These are phyloP conservation scores for Peromyscus leucopus DNA, from an alignment of 2,113 vertebrate genomes.

Conservation along the genomic window DNA sequence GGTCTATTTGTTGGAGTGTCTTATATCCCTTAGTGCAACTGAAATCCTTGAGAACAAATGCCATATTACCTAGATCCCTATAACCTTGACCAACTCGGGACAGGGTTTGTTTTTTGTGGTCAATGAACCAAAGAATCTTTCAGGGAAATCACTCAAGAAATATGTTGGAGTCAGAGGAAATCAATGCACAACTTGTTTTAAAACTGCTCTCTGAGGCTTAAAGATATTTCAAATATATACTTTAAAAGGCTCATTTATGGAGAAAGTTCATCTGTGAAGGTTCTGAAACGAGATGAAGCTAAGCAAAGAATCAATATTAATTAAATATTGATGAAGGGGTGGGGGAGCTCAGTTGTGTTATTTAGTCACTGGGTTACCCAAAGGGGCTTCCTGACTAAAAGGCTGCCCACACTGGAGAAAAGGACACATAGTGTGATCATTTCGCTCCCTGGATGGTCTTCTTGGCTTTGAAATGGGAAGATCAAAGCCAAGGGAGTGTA, in stretches of 20 bases:
- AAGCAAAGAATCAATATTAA: constrained; percentile 44
- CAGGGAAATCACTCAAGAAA: constrained; percentile 72
- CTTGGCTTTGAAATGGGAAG: constrained; percentile 45
- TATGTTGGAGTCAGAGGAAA: constrained; percentile 62
- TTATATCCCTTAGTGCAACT: constrained; percentile 44
- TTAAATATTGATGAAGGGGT: constrained; percentile 57
- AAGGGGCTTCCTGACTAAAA: not conserved
- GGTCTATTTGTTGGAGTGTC: constrained; percentile 13
- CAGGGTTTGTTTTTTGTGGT: constrained; percentile 62
- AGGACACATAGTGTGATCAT: not conserved
- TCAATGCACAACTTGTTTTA: constrained; percentile 67
- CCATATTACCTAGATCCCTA: not conserved
- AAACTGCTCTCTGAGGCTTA: constrained; percentile 57
- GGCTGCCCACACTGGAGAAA: not conserved
- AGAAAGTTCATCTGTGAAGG: constrained; percentile 31
- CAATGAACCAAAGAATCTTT: constrained; percentile 70
- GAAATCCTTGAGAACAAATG: constrained; percentile 35
- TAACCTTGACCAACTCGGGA: not conserved
- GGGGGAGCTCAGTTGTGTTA: not conserved
- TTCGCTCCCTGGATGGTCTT: not conserved
- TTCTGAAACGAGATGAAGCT: constrained; percentile 14
- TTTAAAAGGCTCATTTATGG: constrained; percentile 47
- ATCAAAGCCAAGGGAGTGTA: constrained; percentile 48
- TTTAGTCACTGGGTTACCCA: constrained; percentile 16
- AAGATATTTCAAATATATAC: constrained; percentile 41